A percentile compares a stretch with the other conserved stretches of the same genome.
phyloP scores from a whole-genome alignment of 2,888 invertebrate genomes.

The Sphaerophoria rueppellii region DNA sequence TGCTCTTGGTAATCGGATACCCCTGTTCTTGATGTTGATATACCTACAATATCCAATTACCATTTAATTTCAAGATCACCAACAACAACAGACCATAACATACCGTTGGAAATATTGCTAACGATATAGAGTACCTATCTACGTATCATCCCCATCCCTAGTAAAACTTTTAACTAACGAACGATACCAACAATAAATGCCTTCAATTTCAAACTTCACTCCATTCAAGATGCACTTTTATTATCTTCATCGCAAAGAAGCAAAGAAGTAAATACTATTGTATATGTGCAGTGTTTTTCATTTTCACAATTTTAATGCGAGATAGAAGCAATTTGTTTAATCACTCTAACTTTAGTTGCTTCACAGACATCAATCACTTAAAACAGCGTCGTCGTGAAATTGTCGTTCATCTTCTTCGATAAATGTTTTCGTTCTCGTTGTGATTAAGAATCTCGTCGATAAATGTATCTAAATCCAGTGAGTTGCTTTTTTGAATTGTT shows the following conservation, averaged over 20 bases:
- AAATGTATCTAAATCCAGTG: conserved; percentile 62
- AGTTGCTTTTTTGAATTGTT: conserved; percentile 46
- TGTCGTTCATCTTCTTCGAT: conserved; percentile 9
- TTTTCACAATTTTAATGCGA: conserved; percentile 12
- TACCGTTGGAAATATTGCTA: neutral
- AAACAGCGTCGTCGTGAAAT: conserved; percentile 50
- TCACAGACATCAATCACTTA: conserved; percentile 66
- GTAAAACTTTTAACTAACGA: too few species aligned
- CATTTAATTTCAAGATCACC: conserved; percentile 56
- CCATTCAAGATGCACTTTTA: conserved; percentile 47
- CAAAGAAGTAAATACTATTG: conserved; percentile 24
- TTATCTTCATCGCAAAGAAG: conserved; percentile 21
- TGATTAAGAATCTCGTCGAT: neutral
- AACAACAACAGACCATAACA: conserved; percentile 38
- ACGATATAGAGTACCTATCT: neutral
- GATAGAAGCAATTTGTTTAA: conserved; percentile 28
- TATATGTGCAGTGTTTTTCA: neutral
- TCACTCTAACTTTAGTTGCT: conserved; percentile 63
- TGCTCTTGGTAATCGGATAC: conserved; percentile 48
- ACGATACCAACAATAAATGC: neutral
- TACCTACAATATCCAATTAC: neutral
- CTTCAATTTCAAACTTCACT: conserved; percentile 41
- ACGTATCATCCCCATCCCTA: conserved; percentile 17
- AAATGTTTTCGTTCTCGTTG: conserved; percentile 25
- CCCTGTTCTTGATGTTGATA: conserved; percentile 45